Evolutionary conservation across 1,140 invertebrate species (phyloP).

Genomic region (Bombyx mandarina): DNA sequence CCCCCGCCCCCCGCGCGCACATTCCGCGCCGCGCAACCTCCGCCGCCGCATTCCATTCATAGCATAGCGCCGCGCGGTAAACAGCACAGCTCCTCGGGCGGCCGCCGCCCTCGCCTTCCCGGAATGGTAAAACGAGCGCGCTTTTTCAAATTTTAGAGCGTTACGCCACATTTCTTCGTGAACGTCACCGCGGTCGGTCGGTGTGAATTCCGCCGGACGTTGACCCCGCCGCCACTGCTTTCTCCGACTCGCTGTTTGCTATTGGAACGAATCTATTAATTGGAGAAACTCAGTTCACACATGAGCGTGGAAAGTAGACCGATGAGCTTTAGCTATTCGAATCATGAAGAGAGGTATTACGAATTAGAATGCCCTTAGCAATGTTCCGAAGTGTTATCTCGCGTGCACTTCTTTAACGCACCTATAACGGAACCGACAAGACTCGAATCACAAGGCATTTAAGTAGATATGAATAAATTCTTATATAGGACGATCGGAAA

Average conservation of each 20-base stretch:
- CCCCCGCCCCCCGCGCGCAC: conserved; percentile 25
- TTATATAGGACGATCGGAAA: no score
- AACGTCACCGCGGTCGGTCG: conserved; percentile 60
- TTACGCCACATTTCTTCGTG: conserved; percentile 65
- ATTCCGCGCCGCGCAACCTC: conserved; percentile 56
- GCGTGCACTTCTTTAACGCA: no score
- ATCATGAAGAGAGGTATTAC: conserved; percentile 12
- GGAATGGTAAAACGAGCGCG: conserved; percentile 43
- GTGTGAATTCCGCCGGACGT: conserved; percentile 61
- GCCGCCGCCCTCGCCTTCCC: conserved; percentile 29
- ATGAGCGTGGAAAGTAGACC: conserved; percentile 65
- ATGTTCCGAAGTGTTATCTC: no score
- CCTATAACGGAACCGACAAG: no score
- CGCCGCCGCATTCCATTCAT: conserved; percentile 65
- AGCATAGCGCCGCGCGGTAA: conserved; percentile 51
- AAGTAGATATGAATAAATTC: no score
- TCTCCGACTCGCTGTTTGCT: conserved; percentile 63
- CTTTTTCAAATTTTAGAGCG: conserved; percentile 63
- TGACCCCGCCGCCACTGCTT: conserved; percentile 56
- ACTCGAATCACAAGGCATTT: no score
- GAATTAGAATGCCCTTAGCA: no score
- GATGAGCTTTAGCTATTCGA: conserved; percentile 33
- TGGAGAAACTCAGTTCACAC: conserved; percentile 69
- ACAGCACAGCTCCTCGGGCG: conserved; percentile 14
- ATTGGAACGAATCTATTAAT: conserved; percentile 71